Evolutionary conservation across 2,888 invertebrate genomes (phyloP).

Genomic region (Digitonthophagus gazella): DNA sequence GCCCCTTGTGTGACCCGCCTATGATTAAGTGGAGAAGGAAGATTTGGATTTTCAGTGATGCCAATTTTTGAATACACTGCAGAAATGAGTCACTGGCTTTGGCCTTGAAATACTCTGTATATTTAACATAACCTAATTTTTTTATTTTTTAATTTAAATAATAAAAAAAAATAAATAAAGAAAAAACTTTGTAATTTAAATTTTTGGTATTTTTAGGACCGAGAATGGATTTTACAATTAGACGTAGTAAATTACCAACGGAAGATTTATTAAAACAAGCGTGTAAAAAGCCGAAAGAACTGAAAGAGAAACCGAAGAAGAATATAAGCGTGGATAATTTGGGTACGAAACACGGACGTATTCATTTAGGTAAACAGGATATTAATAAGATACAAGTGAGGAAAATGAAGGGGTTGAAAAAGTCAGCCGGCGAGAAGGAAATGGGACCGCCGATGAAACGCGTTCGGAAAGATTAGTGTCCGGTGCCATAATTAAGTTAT

Average conservation of each 20-base stretch:
- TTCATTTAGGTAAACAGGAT: conserved; percentile 91
- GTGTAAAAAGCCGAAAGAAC: conserved; percentile 74
- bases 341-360: conserved; percentile 85
- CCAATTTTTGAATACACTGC: too few relatives aligned
- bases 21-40: too few relatives aligned
- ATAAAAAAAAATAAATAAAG: too few relatives aligned
- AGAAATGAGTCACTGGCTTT: too few relatives aligned
- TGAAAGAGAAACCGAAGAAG: conserved; percentile 82
- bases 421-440: conserved; percentile 66
- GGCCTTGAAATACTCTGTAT: too few relatives aligned
- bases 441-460: neutral
- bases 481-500: neutral
- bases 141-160: neutral
- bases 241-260: conserved; percentile 85
- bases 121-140: too few relatives aligned
- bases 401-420: conserved; percentile 86
- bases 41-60: too few relatives aligned
- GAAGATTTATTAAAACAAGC: conserved; percentile 84
- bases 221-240: conserved; percentile 78
- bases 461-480: neutral
- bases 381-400: conserved; percentile 82
- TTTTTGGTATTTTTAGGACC: conserved; percentile 71
- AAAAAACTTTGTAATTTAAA: neutral
- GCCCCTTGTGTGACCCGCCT: too few relatives aligned
- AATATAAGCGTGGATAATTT: conserved; percentile 85